phyloP scores from a whole-genome alignment of 1,140 invertebrate genomes.

The Bombus pyrosoma region DNA sequence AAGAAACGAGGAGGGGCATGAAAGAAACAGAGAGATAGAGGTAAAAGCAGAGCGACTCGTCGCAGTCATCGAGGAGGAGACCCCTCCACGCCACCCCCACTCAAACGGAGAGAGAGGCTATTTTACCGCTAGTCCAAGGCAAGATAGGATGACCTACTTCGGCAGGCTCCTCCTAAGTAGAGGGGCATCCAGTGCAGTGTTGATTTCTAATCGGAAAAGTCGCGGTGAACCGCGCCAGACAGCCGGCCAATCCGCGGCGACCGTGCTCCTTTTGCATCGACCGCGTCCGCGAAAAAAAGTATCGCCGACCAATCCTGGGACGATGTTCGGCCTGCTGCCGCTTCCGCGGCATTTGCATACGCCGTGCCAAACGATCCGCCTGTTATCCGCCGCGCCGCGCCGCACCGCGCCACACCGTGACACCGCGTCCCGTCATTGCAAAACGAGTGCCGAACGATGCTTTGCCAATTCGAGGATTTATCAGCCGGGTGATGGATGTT shows the following conservation, averaged over 20 bases:
- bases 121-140: constrained; percentile 74
- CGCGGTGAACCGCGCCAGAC: constrained; percentile 67
- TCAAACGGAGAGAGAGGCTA: constrained; percentile 64
- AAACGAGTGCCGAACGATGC: neutral
- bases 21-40: constrained; percentile 29
- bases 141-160: constrained; percentile 82
- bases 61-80: constrained; percentile 48
- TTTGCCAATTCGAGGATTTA: constrained; percentile 13
- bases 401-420: neutral
- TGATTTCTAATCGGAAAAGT: constrained; percentile 82
- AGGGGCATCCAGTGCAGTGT: constrained; percentile 77
- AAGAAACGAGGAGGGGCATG: neutral
- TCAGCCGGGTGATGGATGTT: neutral
- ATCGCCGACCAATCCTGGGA: constrained; percentile 61
- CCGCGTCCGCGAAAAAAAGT: constrained; percentile 48
- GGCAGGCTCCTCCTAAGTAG: constrained; percentile 81
- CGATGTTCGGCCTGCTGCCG: constrained; percentile 21
- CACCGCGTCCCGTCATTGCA: neutral
- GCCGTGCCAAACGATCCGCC: constrained; percentile 38
- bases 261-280: constrained; percentile 56
- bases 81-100: constrained; percentile 71
- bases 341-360: constrained; percentile 59
- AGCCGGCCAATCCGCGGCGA: constrained; percentile 68
- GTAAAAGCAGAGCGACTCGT: constrained; percentile 50
- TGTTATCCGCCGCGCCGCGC: neutral